These are phyloP conservation scores for Caenorhabditis doughertyi DNA, from an alignment of 2,888 invertebrate species.

Conservation along the genomic window DNA sequence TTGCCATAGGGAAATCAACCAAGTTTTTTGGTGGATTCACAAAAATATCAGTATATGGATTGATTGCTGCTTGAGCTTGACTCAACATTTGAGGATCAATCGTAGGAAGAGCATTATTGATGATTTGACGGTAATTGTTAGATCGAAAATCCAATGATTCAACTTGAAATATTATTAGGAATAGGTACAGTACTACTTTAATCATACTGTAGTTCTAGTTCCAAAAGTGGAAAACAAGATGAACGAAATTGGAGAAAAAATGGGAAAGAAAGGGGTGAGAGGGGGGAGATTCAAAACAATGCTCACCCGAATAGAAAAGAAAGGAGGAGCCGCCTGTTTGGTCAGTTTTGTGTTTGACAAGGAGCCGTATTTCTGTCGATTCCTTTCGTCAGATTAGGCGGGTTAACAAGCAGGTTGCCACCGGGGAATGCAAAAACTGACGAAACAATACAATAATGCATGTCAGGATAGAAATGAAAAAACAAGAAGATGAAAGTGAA, in stretches of 20 bases:
- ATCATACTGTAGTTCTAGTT: slow-evolving; percentile 17
- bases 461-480: not conserved
- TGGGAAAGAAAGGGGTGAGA: not conserved
- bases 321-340: slow-evolving; percentile 50
- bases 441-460: slow-evolving; percentile 31
- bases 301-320: slow-evolving; percentile 6
- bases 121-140: slow-evolving; percentile 57
- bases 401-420: slow-evolving; percentile 55
- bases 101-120: slow-evolving; percentile 56
- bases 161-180: slow-evolving; percentile 27
- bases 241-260: slow-evolving; percentile 24
- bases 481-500: not conserved
- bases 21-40: slow-evolving; percentile 48
- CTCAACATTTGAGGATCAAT: slow-evolving; percentile 45
- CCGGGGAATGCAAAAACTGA: slow-evolving; percentile 2
- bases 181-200: slow-evolving; percentile 9
- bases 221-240: slow-evolving; percentile 7
- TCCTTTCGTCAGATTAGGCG: slow-evolving; percentile 52
- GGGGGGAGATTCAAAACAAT: slow-evolving; percentile 38
- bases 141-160: slow-evolving; percentile 57
- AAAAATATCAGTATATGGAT: slow-evolving; percentile 59
- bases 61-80: slow-evolving; percentile 45
- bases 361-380: slow-evolving; percentile 35
- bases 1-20: slow-evolving; percentile 55
- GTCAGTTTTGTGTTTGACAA: slow-evolving; percentile 44